A percentile compares a stretch with the other conserved stretches of the same genome.
phyloP scores from a whole-genome alignment of 2,113 vertebrate genomes.

The Desmodus rotundus region DNA sequence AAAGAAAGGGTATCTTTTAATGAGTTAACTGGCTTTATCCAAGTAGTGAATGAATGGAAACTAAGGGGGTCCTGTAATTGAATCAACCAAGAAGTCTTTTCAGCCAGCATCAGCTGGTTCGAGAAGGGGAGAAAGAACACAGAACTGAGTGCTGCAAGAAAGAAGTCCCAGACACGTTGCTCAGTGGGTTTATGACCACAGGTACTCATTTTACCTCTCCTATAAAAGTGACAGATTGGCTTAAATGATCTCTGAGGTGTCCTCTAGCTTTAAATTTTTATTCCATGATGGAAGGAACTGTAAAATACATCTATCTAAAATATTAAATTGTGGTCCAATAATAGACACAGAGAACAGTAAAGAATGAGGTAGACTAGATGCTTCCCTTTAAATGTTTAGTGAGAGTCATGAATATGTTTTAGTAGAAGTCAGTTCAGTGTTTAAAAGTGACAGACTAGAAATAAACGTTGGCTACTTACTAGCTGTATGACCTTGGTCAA shows the following conservation, averaged over 20 bases:
- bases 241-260: slow-evolving; percentile 34
- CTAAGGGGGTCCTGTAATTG: background rate
- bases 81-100: background rate
- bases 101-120: background rate
- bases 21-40: slow-evolving; percentile 56
- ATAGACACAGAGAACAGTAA: background rate
- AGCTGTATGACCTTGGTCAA: background rate
- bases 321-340: slow-evolving; percentile 37
- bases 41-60: slow-evolving; percentile 23
- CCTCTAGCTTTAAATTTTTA: slow-evolving; percentile 36
- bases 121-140: background rate
- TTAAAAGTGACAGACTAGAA: background rate
- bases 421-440: background rate
- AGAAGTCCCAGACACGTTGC: background rate
- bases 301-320: slow-evolving; percentile 43
- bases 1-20: slow-evolving; percentile 49
- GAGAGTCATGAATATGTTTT: background rate
- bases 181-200: background rate
- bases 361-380: background rate
- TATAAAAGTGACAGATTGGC: slow-evolving; percentile 26
- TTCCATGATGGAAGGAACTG: slow-evolving; percentile 2
- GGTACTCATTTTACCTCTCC: background rate
- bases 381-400: background rate
- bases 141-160: background rate
- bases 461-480: background rate